A percentile compares a stretch with the other conserved stretches of the same genome.
Evolutionary conservation across 2,113 vertebrate genomes (phyloP).

Genomic region (Polyodon spathula): DNA sequence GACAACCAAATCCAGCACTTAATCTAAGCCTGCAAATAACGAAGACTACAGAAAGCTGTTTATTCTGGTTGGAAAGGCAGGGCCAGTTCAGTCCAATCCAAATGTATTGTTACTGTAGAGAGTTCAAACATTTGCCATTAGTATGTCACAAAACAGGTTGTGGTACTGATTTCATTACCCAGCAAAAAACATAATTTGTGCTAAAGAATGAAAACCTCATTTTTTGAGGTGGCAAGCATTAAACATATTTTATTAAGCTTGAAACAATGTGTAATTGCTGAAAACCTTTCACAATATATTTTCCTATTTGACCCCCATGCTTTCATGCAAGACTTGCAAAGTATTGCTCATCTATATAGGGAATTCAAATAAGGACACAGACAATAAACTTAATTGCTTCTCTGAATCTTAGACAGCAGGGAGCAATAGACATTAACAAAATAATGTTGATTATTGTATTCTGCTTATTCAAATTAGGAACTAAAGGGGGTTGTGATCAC

Average conservation of each 20-base stretch:
- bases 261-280: conserved; percentile 14
- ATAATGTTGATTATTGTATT: conserved; percentile 9
- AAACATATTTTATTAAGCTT: conserved; percentile 31
- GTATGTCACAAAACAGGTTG: not conserved
- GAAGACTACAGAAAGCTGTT: not conserved
- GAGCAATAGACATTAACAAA: conserved; percentile 19
- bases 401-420: conserved; percentile 15
- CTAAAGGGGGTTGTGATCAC: not conserved
- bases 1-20: not conserved
- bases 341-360: conserved; percentile 1
- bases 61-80: not conserved
- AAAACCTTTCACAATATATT: conserved; percentile 1
- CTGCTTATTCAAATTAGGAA: conserved; percentile 15
- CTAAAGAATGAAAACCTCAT: conserved; percentile 7
- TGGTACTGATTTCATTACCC: not conserved
- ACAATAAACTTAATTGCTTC: conserved; percentile 32
- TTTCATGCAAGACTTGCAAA: conserved; percentile 7
- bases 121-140: not conserved
- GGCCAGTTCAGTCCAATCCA: not conserved
- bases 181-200: conserved; percentile 5
- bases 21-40: not conserved
- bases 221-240: conserved; percentile 11
- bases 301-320: conserved; percentile 6
- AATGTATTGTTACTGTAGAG: not conserved
- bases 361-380: conserved; percentile 25